Conservation (phyloP, 2,113 vertebrate species). For the Podarcis muralis region DNA sequence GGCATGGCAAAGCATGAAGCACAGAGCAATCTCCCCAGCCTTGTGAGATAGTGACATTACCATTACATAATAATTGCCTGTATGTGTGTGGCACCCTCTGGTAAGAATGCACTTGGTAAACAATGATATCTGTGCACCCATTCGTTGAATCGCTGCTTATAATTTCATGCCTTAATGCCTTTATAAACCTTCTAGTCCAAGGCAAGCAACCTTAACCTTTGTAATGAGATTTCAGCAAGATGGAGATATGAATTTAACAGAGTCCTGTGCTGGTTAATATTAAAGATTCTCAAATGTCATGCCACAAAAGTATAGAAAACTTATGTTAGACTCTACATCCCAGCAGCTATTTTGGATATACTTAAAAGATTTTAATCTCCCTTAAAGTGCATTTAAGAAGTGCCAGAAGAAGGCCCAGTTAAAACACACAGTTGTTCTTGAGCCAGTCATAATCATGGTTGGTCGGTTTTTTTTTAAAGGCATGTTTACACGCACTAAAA, state of each 20-base stretch:
- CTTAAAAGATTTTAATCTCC: slow-evolving; percentile 8
- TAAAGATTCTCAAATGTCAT: slow-evolving; percentile 28
- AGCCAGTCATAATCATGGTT: neutral
- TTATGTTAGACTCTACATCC: slow-evolving; percentile 8
- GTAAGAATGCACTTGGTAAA: neutral
- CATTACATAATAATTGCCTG: slow-evolving; percentile 41
- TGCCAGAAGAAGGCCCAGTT: slow-evolving; percentile 9
- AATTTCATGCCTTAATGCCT: neutral
- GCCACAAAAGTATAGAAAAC: slow-evolving; percentile 43
- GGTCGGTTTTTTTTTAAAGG: accelerated
- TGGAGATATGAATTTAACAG: slow-evolving; percentile 39
- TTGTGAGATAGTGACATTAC: slow-evolving; percentile 32
- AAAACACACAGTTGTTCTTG: neutral
- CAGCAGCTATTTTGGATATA: neutral
- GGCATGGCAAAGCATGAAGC: slow-evolving; percentile 44
- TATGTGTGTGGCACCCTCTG: neutral
- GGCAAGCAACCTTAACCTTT: slow-evolving; percentile 18
- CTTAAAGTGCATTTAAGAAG: slow-evolving; percentile 13
- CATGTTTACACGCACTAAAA: neutral
- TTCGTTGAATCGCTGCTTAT: neutral
- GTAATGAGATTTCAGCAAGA: slow-evolving; percentile 41
- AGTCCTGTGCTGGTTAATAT: slow-evolving; percentile 42
- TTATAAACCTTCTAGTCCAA: slow-evolving; percentile 26
- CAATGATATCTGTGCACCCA: neutral
- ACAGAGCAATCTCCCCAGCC: slow-evolving; percentile 6